Percentiles rank a stretch among this genome's conserved stretches.
Conservation (phyloP, 2,888 invertebrate species). For the Parnassius apollo region DNA sequence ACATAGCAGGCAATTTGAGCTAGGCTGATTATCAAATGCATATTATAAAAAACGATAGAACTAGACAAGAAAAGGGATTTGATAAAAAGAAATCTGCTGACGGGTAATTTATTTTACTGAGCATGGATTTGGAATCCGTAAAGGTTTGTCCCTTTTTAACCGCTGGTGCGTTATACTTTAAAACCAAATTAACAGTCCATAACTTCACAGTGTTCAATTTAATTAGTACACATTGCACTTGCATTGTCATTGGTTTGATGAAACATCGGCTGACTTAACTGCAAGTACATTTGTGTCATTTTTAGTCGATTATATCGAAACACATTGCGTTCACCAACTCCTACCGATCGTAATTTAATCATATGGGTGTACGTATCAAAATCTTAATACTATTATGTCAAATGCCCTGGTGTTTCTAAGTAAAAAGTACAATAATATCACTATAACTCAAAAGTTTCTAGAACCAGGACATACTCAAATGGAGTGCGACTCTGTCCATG, state of each 20-base stretch:
- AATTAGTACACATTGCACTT: not conserved
- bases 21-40: not conserved
- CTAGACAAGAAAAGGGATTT: not conserved
- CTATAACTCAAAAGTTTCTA: slow-evolving; percentile 2
- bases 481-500: not conserved
- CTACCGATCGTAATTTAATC: not conserved
- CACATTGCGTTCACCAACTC: not conserved
- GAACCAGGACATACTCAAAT: not conserved
- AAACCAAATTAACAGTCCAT: not conserved
- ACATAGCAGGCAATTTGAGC: not conserved
- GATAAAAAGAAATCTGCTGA: not conserved
- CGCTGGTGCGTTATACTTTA: not conserved
- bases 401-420: not conserved
- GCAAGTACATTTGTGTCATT: not conserved
- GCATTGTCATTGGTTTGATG: slow-evolving; percentile 1
- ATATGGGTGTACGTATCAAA: not conserved
- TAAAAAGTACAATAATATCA: not conserved
- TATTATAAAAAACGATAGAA: not conserved
- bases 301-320: not conserved
- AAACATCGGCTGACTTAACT: not conserved
- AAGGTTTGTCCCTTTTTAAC: not conserved
- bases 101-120: not conserved
- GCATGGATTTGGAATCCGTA: not conserved
- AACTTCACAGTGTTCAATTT: no score
- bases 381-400: not conserved